Base-by-base conservation (phyloP, 2,888 invertebrate genomes). In the Pyralis farinalis region DNA sequence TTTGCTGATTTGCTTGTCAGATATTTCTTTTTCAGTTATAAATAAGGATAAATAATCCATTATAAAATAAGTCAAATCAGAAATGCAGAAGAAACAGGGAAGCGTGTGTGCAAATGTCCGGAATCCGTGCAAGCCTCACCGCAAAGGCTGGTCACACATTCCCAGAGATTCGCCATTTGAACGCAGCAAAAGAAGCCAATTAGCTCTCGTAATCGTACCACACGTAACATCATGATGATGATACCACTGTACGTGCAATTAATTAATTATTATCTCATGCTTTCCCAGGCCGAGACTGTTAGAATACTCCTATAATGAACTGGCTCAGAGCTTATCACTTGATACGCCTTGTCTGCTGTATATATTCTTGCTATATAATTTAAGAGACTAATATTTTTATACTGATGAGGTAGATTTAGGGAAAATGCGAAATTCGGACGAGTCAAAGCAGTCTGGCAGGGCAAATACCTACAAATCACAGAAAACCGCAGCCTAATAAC, bases 21-120 rank as follows among this genome's bases (percentile, higher is more conserved):
- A n/a, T n/a, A n/a, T n/a, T n/a, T n/a, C n/a, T n/a, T n/a, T n/a
- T n/a, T n/a, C n/a, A n/a, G n/a, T n/a, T n/a, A n/a, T n/a, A 16
- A 16, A 16, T 16, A 16, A 16, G 16, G 16, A 16, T 16, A 16
- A 4, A 16, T 16, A 16, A 16, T 30, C 37, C 37, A 30, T 37
- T 37, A 37, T 31, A 37, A 37, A 30, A 37, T 31, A 25, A 3
- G 30, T 30, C 22, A 37, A 8, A 37, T 20, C 29, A 37, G 37
- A 30, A 37, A 31, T 47, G 46, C 47, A 47, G 50, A 51, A 49
- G 55, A 58, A 59, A 62, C 63, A 56, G 59, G 63, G 58, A 66
- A 68, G 51, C 16, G 16, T 54, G 44, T 44, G 51, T 40, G 44
- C 49, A 55, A 55, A 62, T 51, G 53, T 40, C 11, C 32, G 58